These are phyloP conservation scores for Pangasius mekongensis DNA, from an alignment of 2,797 vertebrate genomes.

Conservation along the genomic window DNA sequence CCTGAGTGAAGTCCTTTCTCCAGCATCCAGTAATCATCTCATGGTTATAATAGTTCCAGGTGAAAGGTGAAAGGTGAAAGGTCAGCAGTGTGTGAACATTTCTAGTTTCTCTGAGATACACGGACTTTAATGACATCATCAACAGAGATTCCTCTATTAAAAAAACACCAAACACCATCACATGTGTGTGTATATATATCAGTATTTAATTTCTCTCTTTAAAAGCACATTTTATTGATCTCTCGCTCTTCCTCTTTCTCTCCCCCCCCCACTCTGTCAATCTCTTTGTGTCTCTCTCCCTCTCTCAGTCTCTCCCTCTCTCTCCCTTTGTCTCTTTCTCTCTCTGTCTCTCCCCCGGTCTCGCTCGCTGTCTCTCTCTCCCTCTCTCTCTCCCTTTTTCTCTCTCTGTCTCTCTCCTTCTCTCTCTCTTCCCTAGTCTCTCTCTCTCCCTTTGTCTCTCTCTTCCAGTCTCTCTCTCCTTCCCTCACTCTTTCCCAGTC, in stretches of 20 bases:
- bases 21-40: neutral
- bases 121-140: neutral
- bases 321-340: neutral
- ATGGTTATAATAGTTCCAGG: neutral
- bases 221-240: no score
- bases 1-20: neutral
- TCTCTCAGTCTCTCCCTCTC: neutral
- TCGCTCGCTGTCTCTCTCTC: neutral
- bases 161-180: neutral
- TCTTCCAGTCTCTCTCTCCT: neutral
- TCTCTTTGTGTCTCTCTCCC: neutral
- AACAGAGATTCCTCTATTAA: neutral
- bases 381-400: neutral
- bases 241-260: neutral
- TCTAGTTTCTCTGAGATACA: neutral
- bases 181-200: neutral
- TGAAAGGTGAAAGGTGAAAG: neutral
- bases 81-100: neutral
- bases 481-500: neutral
- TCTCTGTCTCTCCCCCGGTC: accelerated
- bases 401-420: no score
- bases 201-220: neutral
- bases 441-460: neutral
- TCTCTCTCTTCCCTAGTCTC: neutral
- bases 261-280: neutral